Evolutionary conservation across 2,113 vertebrate genomes (phyloP).

Genomic region (Megaceryle maxima): DNA sequence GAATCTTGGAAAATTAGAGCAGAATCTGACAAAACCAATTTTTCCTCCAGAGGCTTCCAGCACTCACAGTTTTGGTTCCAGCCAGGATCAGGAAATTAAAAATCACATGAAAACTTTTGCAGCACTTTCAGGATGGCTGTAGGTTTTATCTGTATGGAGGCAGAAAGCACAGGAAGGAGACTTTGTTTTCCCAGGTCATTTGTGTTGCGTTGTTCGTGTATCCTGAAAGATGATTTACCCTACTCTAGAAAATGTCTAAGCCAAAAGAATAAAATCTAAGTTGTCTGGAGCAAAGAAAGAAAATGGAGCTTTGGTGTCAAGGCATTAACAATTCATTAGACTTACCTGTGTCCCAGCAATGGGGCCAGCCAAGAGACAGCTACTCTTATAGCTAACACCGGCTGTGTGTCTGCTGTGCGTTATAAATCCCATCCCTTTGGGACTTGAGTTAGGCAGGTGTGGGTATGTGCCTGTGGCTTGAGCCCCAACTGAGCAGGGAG

Average conservation of each 20-base stretch:
- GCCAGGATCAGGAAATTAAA: slow-evolving; percentile 57
- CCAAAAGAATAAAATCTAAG: background rate
- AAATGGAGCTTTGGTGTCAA: slow-evolving; percentile 5
- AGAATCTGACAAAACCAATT: slow-evolving; percentile 57
- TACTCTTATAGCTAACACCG: background rate
- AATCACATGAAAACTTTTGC: slow-evolving; percentile 14
- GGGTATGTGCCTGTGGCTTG: background rate
- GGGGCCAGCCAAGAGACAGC: background rate
- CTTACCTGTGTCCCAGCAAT: background rate
- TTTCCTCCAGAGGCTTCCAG: slow-evolving; percentile 20
- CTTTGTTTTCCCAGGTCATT: background rate
- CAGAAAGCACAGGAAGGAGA: background rate
- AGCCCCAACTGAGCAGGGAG: background rate
- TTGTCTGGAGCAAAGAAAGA: background rate
- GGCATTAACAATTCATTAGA: slow-evolving; percentile 28
- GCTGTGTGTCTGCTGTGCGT: background rate
- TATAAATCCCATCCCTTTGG: background rate
- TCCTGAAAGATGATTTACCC: background rate
- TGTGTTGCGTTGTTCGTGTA: background rate
- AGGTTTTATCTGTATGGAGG: background rate
- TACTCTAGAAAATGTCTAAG: background rate
- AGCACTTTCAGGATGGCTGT: background rate
- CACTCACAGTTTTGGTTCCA: slow-evolving; percentile 13
- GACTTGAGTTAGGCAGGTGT: background rate
- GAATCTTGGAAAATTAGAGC: slow-evolving; percentile 52